A percentile compares a stretch with the other conserved stretches of the same genome.
Evolutionary conservation across 2,888 invertebrate species (phyloP).

Genomic region (Heliconius cydno): DNA sequence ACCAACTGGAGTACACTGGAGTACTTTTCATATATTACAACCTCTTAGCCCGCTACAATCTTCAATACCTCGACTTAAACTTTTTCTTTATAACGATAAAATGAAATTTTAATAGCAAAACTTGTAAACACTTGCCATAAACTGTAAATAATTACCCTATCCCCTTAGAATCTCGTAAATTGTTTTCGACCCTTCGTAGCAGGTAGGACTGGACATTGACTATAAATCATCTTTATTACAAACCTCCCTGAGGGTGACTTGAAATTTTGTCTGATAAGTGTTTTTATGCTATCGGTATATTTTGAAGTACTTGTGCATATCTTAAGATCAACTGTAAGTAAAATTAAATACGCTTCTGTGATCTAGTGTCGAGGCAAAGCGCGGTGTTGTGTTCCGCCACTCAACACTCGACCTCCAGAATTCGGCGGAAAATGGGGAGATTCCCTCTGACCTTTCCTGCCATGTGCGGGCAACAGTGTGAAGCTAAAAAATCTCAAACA

Average conservation of each 20-base stretch:
- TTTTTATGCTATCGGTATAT: conserved; percentile 53
- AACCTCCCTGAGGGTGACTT: conserved; percentile 54
- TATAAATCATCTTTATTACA: conserved; percentile 82
- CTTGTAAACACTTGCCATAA: conserved; percentile 34
- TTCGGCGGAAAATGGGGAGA: too few species aligned
- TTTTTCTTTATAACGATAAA: conserved; percentile 2
- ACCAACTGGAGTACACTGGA: neutral
- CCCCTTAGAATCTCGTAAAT: conserved; percentile 70
- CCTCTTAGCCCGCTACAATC: neutral
- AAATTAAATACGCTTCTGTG: neutral
- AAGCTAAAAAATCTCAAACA: neutral
- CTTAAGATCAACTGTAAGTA: neutral
- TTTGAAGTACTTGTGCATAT: neutral
- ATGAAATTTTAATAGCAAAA: conserved; percentile 40
- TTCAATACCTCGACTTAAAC: conserved; percentile 1
- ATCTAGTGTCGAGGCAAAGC: too few species aligned
- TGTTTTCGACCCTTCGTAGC: conserved; percentile 77
- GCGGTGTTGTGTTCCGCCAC: too few species aligned
- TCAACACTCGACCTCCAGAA: too few species aligned
- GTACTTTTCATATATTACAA: conserved; percentile 16
- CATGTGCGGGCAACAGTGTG: too few species aligned
- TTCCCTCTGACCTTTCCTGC: too few species aligned
- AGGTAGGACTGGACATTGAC: conserved; percentile 72
- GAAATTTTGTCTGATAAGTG: conserved; percentile 60
- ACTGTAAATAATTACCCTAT: conserved; percentile 58